A percentile compares a stretch with the other conserved stretches of the same genome.
phyloP scores from a whole-genome alignment of 2,113 vertebrate species.

The Centropristis striata region DNA sequence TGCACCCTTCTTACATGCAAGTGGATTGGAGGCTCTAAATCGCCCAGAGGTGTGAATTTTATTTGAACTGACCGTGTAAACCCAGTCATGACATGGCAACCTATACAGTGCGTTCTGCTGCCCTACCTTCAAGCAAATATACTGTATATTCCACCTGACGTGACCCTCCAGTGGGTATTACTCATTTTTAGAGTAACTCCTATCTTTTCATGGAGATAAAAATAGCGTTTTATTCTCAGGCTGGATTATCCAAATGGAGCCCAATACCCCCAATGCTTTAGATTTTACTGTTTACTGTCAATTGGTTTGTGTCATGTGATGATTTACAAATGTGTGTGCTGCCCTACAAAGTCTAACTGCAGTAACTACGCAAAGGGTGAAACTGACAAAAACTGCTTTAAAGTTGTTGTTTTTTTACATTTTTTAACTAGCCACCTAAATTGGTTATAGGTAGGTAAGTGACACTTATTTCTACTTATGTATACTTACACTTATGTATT shows the following conservation, averaged over 20 bases:
- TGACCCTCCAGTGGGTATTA: not conserved
- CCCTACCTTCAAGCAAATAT: not conserved
- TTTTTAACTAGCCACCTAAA: too few relatives aligned
- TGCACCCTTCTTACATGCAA: slow-evolving; percentile 4
- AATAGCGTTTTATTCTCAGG: not conserved
- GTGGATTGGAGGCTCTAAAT: slow-evolving; percentile 8
- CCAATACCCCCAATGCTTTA: too few relatives aligned
- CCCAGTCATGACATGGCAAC: not conserved
- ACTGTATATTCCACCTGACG: not conserved
- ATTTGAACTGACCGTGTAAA: slow-evolving; percentile 1
- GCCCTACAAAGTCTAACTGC: too few relatives aligned
- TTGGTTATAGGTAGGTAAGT: too few relatives aligned
- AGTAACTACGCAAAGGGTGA: too few relatives aligned
- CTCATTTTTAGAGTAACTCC: not conserved
- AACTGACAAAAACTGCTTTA: too few relatives aligned
- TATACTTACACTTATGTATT: too few relatives aligned
- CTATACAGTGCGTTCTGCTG: not conserved
- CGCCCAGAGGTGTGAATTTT: not conserved
- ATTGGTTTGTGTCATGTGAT: not conserved
- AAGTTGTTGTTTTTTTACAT: too few relatives aligned
- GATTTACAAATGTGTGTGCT: not conserved
- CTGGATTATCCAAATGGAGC: not conserved
- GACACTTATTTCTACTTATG: too few relatives aligned
- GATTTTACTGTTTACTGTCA: not conserved
- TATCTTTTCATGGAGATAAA: not conserved